Evolutionary conservation across 1,140 invertebrate genomes (phyloP), one percentile per base, ranked within the genome.

Genomic region (Venustaconcha ellipsiformis): DNA sequence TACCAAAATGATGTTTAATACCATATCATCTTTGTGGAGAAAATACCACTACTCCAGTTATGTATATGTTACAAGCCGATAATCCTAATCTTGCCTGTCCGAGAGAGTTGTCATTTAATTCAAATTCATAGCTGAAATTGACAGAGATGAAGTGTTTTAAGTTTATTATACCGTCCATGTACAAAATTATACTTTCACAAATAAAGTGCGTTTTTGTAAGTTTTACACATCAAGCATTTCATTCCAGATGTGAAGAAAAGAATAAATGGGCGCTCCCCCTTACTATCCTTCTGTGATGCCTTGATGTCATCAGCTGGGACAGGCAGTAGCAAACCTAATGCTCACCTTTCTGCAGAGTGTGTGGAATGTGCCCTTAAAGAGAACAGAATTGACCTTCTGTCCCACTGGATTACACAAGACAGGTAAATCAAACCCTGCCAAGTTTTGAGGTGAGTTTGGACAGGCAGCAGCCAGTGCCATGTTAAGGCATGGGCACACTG

Each of bases 321-420:
- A 18, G 79, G 85, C 37, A 84, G 82, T 18, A 82, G 74, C 17
- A 84, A 80, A 64, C 89, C 88, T 26, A 87, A 85, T 78, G 83
- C 86, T 56, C 72, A 75, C 13, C 76, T 90, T 23, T 89, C 88
- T 15, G 23, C 83, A 23, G 89, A 90, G 75, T 90, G 89, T 86
- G 83, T 88, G 1, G 74, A 82, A 69, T 87, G 86, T 81, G 86
- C 85, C 48, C 78, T 90, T 14, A 80, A 82, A 67, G 88, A 90
- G 65, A 89, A 88, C 65, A 80, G 84, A 68, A 74, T 89, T 15
- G 88, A 90, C 78, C 79, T 89, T 14, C 77, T 89, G 20, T 84
- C 84, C 48, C 88, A 89, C 70, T 90, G 89, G 89, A 82, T 90
- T n/a, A 69, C 88, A 48, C 88, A 89, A 77, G 87, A 89, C 58